These are phyloP conservation scores for Dipodomys ordii DNA, from an alignment of 2,113 vertebrate species.

Conservation along the genomic window DNA sequence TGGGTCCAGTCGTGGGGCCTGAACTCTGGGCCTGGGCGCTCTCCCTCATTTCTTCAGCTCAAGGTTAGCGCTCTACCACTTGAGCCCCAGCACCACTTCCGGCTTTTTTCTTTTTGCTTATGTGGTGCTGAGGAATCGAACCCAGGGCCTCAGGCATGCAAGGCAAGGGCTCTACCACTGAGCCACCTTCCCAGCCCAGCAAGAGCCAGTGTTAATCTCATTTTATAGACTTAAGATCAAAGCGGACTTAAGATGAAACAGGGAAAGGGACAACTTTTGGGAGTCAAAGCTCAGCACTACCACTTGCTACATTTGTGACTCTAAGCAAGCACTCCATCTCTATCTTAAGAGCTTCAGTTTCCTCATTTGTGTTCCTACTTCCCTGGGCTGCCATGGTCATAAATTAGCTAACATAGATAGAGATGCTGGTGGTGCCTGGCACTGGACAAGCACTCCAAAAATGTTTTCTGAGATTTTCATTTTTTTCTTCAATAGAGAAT, in stretches of 20 bases:
- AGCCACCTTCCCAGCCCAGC: no score
- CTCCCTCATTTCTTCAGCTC: no score
- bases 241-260: background rate
- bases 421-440: background rate
- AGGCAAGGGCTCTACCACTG: no score
- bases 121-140: no score
- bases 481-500: background rate
- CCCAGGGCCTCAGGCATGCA: no score
- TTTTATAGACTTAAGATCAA: background rate
- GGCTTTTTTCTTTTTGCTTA: no score
- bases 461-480: background rate
- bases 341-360: background rate
- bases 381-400: background rate
- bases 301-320: conserved; percentile 4
- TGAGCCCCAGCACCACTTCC: no score
- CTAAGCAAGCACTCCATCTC: background rate
- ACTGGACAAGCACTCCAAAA: conserved; percentile 1
- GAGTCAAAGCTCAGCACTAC: conserved; percentile 20
- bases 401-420: background rate
- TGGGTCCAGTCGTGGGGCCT: no score
- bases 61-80: no score
- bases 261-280: background rate
- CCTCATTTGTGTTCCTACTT: background rate
- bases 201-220: background rate
- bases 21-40: no score